These are phyloP conservation scores for Telmatherina bonti DNA, from an alignment of 2,797 vertebrate genomes.

Conservation along the genomic window DNA sequence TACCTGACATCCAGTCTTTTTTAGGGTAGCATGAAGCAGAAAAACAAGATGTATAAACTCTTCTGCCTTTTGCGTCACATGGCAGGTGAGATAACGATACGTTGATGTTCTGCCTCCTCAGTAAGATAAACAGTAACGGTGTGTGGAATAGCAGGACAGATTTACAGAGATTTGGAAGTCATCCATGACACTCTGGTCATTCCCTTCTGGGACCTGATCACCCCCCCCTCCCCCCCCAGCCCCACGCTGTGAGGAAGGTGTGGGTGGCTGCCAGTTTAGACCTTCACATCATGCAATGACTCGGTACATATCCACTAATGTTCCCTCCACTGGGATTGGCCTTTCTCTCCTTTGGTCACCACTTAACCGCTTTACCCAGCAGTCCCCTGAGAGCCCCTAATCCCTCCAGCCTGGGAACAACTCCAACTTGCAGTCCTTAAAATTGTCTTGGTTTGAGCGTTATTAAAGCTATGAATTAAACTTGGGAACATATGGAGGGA, in stretches of 20 bases:
- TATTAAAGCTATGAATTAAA: constrained; percentile 75
- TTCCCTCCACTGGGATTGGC: constrained; percentile 37
- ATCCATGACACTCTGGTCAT: constrained; percentile 20
- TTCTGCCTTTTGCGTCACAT: constrained; percentile 3
- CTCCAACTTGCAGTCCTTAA: constrained; percentile 62
- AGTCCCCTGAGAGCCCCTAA: constrained; percentile 55
- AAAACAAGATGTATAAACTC: not conserved
- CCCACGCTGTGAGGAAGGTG: constrained; percentile 5
- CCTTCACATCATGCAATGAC: constrained; percentile 26
- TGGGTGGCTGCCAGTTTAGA: constrained; percentile 21
- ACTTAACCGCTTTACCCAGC: constrained; percentile 42
- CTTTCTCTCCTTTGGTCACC: constrained; percentile 40
- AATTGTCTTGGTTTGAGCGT: constrained; percentile 57
- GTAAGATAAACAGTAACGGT: constrained; percentile 18
- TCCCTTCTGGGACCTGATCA: constrained; percentile 24
- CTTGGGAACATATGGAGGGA: constrained; percentile 52
- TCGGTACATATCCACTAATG: constrained; percentile 49
- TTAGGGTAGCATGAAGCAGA: not conserved
- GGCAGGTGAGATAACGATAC: constrained; percentile 34
- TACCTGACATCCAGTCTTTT: not conserved
- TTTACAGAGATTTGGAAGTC: constrained; percentile 37
- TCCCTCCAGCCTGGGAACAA: constrained; percentile 66
- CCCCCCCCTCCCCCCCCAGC: constrained; percentile 1
- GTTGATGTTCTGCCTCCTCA: constrained; percentile 32
- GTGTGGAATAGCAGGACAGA: constrained; percentile 11